Conservation (phyloP, 2,888 invertebrate species). For the Synergus japonicus region DNA sequence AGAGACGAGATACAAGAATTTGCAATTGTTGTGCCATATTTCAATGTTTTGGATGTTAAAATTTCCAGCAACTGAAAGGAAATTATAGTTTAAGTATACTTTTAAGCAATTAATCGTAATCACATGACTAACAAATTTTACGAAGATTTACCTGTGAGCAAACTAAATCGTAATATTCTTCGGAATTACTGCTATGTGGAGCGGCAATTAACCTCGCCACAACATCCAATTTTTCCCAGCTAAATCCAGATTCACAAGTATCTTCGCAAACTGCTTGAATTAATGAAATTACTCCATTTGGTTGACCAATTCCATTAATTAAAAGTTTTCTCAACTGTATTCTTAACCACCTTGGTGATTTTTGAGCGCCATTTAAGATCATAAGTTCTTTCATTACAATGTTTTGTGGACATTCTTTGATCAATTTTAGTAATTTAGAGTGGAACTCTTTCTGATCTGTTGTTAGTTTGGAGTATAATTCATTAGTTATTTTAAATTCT, state of each 20-base stretch:
- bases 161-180: conserved; percentile 78
- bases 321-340: conserved; percentile 81
- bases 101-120: background rate
- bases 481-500: conserved; percentile 80
- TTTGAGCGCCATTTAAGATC: conserved; percentile 80
- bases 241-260: conserved; percentile 79
- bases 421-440: conserved; percentile 78
- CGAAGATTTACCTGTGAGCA: conserved; percentile 72
- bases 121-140: background rate
- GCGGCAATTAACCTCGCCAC: conserved; percentile 82
- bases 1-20: conserved; percentile 80
- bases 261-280: conserved; percentile 83
- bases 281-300: conserved; percentile 83
- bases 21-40: conserved; percentile 78
- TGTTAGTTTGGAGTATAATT: conserved; percentile 79
- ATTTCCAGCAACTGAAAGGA: conserved; percentile 79
- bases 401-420: conserved; percentile 81
- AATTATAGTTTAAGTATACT: background rate
- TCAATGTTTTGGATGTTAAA: conserved; percentile 67
- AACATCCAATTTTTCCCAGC: conserved; percentile 85
- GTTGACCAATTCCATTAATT: conserved; percentile 80
- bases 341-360: conserved; percentile 83
- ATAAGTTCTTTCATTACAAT: conserved; percentile 85
- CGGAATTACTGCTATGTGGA: conserved; percentile 77
- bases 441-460: conserved; percentile 79